Conservation (phyloP, 2,797 vertebrate genomes). For the Valencia hispanica region DNA sequence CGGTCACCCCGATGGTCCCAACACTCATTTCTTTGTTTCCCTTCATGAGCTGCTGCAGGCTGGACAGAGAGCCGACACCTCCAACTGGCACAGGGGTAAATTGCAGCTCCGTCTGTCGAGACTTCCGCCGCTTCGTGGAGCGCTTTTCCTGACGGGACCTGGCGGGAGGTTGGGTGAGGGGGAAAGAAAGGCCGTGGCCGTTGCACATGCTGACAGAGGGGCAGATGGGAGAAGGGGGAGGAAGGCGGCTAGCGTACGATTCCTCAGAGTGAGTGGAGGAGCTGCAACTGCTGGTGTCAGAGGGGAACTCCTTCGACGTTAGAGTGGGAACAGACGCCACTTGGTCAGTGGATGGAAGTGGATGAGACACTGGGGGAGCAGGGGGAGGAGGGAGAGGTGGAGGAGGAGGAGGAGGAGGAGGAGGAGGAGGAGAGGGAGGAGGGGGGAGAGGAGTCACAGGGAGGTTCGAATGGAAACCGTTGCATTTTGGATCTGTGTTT, state of each 20-base stretch:
- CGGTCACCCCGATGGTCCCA: slow-evolving; percentile 89
- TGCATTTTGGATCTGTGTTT: slow-evolving; percentile 85
- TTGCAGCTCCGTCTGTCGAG: slow-evolving; percentile 82
- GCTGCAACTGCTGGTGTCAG: slow-evolving; percentile 90
- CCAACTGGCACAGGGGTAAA: slow-evolving; percentile 70
- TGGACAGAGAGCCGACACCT: slow-evolving; percentile 84
- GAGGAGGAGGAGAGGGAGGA: slow-evolving; percentile 45
- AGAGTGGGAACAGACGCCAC: slow-evolving; percentile 80
- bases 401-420: slow-evolving; percentile 47
- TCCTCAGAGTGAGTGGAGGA: slow-evolving; percentile 92
- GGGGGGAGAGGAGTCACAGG: slow-evolving; percentile 71
- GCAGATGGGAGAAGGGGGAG: slow-evolving; percentile 79
- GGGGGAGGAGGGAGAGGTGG: slow-evolving; percentile 23
- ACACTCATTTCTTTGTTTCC: slow-evolving; percentile 92
- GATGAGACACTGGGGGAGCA: slow-evolving; percentile 72
- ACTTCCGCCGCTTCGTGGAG: slow-evolving; percentile 87
- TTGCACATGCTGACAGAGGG: slow-evolving; percentile 84
- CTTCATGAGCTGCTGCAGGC: slow-evolving; percentile 94
- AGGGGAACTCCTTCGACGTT: slow-evolving; percentile 84
- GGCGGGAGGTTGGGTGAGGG: slow-evolving; percentile 78
- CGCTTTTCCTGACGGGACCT: slow-evolving; percentile 92
- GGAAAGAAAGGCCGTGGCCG: slow-evolving; percentile 76
- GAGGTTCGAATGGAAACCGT: slow-evolving; percentile 84
- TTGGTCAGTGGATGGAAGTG: slow-evolving; percentile 43
- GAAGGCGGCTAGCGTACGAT: slow-evolving; percentile 87